Conservation (phyloP, 2,888 invertebrate genomes). For the Xestia c-nigrum region DNA sequence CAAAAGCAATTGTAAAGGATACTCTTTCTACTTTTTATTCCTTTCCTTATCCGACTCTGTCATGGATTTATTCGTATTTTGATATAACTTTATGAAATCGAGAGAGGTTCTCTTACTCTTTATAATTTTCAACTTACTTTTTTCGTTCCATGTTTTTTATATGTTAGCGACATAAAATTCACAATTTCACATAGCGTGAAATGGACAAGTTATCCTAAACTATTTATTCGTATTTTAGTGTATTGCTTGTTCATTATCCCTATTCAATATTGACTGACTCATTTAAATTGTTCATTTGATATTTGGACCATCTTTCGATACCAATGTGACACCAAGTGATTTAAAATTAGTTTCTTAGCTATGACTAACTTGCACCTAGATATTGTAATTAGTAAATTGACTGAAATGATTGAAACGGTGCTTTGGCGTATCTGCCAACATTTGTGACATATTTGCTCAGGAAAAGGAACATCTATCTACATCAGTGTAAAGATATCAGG, state of each 20-base stretch:
- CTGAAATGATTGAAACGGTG: constrained; percentile 5
- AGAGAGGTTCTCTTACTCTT: constrained; percentile 20
- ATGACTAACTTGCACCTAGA: constrained; percentile 27
- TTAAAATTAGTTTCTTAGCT: constrained; percentile 18
- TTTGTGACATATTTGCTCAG: constrained; percentile 26
- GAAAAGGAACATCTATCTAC: constrained; percentile 36
- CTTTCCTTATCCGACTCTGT: background rate
- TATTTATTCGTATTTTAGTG: background rate
- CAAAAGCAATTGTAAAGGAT: constrained; percentile 42
- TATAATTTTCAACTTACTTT: background rate
- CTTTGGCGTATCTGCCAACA: constrained; percentile 16
- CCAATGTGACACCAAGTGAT: constrained; percentile 1
- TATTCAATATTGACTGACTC: constrained; percentile 32
- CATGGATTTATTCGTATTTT: constrained; percentile 21
- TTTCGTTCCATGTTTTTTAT: background rate
- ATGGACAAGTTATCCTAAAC: background rate
- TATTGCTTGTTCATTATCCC: constrained; percentile 29
- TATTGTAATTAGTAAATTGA: constrained; percentile 8
- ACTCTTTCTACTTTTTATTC: constrained; percentile 34
- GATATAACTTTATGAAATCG: constrained; percentile 1
- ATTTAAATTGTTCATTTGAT: constrained; percentile 33
- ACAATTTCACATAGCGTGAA: background rate
- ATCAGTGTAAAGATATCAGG: constrained; percentile 25
- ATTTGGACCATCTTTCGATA: constrained; percentile 22
- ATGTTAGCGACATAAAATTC: background rate